Conservation (phyloP, 2,797 vertebrate species). For the Gymnocypris eckloni region DNA sequence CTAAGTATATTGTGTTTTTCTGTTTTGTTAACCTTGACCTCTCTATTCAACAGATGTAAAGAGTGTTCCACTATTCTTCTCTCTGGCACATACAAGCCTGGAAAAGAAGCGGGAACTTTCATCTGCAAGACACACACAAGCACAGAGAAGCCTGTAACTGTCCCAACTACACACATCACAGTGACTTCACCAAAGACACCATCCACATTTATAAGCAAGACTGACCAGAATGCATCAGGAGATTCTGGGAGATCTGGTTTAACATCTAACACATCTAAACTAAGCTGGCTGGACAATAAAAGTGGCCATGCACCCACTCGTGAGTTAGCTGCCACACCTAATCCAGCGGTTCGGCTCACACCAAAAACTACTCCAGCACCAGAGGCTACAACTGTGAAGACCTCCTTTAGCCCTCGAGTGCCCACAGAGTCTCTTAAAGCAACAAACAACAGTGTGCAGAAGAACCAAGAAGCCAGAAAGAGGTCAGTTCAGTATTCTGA, state of each 20-base stretch:
- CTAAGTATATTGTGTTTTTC: not conserved
- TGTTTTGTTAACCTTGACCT: not conserved
- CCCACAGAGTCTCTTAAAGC: not conserved
- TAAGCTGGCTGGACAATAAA: constrained; percentile 24
- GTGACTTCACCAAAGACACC: not conserved
- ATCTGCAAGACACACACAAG: constrained; percentile 75
- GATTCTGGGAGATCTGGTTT: constrained; percentile 28
- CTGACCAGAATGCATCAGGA: constrained; percentile 24
- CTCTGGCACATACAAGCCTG: constrained; percentile 78
- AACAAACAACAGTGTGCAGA: constrained; percentile 58
- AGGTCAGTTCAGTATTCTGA: constrained; percentile 62
- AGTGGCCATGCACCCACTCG: constrained; percentile 54
- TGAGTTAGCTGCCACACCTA: constrained; percentile 21
- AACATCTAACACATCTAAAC: constrained; percentile 23
- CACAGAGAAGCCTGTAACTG: constrained; percentile 14
- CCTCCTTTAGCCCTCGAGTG: not conserved
- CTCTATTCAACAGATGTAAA: constrained; percentile 74
- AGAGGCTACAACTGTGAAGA: constrained; percentile 1
- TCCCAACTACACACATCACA: not conserved
- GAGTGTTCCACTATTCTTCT: constrained; percentile 80
- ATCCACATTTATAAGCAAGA: not conserved
- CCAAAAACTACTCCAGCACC: not conserved
- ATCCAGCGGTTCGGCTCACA: constrained; percentile 51
- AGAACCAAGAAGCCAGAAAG: constrained; percentile 81
- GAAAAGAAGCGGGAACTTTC: constrained; percentile 70